Percentiles rank a stretch among this genome's conserved stretches.
phyloP scores from a whole-genome alignment of 2,113 vertebrate genomes.

The Siphamia tubifer region DNA sequence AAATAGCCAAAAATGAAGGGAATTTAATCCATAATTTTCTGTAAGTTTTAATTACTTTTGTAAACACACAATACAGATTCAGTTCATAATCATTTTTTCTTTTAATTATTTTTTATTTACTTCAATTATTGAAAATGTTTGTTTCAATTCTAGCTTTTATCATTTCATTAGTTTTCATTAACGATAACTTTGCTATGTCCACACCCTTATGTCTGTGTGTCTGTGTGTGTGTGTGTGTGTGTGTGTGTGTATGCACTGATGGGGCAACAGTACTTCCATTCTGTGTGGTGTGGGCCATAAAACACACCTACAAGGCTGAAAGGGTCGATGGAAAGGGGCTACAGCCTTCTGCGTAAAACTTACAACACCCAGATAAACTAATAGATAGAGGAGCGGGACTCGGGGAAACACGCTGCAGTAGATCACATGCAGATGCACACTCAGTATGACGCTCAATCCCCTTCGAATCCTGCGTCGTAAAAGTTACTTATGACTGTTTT shows the following conservation, averaged over 20 bases:
- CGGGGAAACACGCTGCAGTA: constrained; percentile 20
- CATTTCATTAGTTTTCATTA: no score
- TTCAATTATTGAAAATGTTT: no score
- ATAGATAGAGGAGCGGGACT: background rate
- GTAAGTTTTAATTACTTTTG: no score
- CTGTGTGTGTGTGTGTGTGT: background rate
- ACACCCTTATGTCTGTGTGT: background rate
- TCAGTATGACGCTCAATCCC: constrained; percentile 16
- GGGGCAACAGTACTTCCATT: background rate
- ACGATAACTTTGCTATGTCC: no score
- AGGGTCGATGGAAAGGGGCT: constrained; percentile 34
- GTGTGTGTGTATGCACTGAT: background rate
- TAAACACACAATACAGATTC: no score
- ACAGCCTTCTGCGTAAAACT: constrained; percentile 66
- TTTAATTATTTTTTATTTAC: no score
- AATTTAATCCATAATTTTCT: no score
- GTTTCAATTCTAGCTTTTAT: no score
- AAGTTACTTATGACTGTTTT: constrained; percentile 72
- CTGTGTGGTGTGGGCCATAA: constrained; percentile 39
- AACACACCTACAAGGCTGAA: constrained; percentile 43
- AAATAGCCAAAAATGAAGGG: no score
- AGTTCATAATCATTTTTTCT: no score
- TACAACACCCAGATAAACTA: constrained; percentile 53
- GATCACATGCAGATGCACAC: constrained; percentile 53
- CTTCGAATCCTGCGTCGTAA: constrained; percentile 64